phyloP scores from a whole-genome alignment of 2,113 vertebrate species.

The Sitta europaea region DNA sequence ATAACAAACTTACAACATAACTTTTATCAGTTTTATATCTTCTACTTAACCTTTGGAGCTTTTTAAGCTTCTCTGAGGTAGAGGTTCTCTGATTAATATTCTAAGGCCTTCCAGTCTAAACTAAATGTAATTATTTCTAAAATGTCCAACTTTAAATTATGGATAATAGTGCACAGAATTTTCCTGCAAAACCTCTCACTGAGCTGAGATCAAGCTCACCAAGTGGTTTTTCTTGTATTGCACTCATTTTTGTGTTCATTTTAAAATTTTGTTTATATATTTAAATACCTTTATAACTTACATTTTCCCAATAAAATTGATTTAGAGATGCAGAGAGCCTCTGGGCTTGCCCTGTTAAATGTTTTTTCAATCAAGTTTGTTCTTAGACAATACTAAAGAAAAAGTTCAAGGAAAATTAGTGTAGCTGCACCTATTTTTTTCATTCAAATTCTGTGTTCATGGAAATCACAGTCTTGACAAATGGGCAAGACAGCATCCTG shows the following conservation, averaged over 20 bases:
- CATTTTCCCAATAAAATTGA: background rate
- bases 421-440: background rate
- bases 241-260: background rate
- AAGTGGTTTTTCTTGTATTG: background rate
- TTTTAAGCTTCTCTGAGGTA: background rate
- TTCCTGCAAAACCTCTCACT: background rate
- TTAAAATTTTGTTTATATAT: background rate
- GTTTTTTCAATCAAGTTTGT: background rate
- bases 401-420: background rate
- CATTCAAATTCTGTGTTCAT: background rate
- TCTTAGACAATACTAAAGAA: background rate
- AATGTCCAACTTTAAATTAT: slow-evolving; percentile 28
- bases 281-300: background rate
- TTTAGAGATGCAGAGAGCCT: background rate
- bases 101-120: slow-evolving; percentile 1
- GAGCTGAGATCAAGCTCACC: background rate
- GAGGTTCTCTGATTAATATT: slow-evolving; percentile 23
- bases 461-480: background rate
- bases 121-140: slow-evolving; percentile 35
- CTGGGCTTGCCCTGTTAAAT: background rate
- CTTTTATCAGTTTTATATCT: slow-evolving; percentile 22
- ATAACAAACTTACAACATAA: slow-evolving; percentile 40
- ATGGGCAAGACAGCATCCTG: background rate
- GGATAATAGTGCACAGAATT: background rate
- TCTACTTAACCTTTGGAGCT: slow-evolving; percentile 46